phyloP scores from a whole-genome alignment of 2,797 vertebrate genomes.

The Thunnus albacares region DNA sequence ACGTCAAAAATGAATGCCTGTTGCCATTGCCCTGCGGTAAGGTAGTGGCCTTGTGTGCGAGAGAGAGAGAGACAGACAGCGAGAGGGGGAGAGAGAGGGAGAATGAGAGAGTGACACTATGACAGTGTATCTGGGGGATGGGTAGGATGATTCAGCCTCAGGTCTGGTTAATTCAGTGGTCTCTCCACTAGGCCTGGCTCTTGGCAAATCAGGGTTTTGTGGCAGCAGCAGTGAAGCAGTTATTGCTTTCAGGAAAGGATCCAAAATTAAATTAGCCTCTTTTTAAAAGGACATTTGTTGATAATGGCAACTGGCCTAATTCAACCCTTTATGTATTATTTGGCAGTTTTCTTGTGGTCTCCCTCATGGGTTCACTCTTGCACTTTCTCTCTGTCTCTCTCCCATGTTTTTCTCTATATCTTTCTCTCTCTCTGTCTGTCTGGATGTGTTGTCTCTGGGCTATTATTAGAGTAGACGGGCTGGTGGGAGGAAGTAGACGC shows the following conservation, averaged over 20 bases:
- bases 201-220: constrained; percentile 72
- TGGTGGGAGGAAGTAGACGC: constrained; percentile 86
- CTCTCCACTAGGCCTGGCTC: constrained; percentile 73
- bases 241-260: constrained; percentile 78
- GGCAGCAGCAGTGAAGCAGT: constrained; percentile 71
- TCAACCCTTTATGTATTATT: constrained; percentile 79
- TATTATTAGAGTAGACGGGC: constrained; percentile 89
- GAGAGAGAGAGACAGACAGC: constrained; percentile 15
- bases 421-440: constrained; percentile 79
- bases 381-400: constrained; percentile 70
- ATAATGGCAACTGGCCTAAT: constrained; percentile 81
- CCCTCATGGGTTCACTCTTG: constrained; percentile 74
- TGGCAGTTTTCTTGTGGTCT: constrained; percentile 77
- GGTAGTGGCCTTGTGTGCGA: constrained; percentile 61
- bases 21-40: constrained; percentile 78
- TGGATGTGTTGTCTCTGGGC: constrained; percentile 84
- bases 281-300: constrained; percentile 80
- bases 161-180: constrained; percentile 80
- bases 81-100: constrained; percentile 20
- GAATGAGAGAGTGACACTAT: constrained; percentile 74
- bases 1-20: constrained; percentile 72
- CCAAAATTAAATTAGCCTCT: constrained; percentile 81
- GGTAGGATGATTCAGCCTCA: constrained; percentile 77
- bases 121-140: constrained; percentile 79
- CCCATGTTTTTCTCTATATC: constrained; percentile 66